phyloP scores from a whole-genome alignment of 1,140 invertebrate species.

The Hypothenemus hampei region DNA sequence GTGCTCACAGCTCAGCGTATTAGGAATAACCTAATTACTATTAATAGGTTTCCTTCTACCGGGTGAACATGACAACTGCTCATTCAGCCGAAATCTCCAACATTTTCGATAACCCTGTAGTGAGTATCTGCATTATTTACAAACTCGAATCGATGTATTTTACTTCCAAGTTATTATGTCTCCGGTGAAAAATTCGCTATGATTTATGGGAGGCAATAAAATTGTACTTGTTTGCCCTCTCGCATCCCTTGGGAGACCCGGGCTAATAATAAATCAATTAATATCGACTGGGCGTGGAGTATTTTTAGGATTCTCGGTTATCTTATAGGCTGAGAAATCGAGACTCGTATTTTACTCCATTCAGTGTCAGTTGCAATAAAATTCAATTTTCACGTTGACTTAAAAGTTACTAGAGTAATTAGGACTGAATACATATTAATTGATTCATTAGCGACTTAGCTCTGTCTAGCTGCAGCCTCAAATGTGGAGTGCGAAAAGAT shows the following conservation, averaged over 20 bases:
- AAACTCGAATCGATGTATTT: too few relatives aligned
- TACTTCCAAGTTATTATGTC: too few relatives aligned
- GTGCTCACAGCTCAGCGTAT: slow-evolving; percentile 29
- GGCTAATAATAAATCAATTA: slow-evolving; percentile 13
- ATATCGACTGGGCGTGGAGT: background rate
- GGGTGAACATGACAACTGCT: slow-evolving; percentile 5
- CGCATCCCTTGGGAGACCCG: slow-evolving; percentile 2
- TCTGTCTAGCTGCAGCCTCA: slow-evolving; percentile 10
- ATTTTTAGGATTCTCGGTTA: too few relatives aligned
- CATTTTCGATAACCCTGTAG: too few relatives aligned
- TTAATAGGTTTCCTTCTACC: slow-evolving; percentile 26
- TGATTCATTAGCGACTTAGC: slow-evolving; percentile 24
- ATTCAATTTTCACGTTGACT: slow-evolving; percentile 11
- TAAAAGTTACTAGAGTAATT: slow-evolving; percentile 20
- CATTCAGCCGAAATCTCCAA: too few relatives aligned
- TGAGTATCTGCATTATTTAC: too few relatives aligned
- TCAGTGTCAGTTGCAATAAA: too few relatives aligned
- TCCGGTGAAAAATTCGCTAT: slow-evolving; percentile 5
- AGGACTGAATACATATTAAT: slow-evolving; percentile 28
- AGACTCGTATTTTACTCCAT: too few relatives aligned
- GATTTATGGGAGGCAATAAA: slow-evolving; percentile 8
- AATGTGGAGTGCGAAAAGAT: slow-evolving; percentile 17
- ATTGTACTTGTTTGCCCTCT: slow-evolving; percentile 9
- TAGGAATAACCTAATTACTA: slow-evolving; percentile 30
- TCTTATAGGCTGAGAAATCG: too few relatives aligned